Conservation (phyloP, 1,140 invertebrate species). For the Penaeus indicus region DNA sequence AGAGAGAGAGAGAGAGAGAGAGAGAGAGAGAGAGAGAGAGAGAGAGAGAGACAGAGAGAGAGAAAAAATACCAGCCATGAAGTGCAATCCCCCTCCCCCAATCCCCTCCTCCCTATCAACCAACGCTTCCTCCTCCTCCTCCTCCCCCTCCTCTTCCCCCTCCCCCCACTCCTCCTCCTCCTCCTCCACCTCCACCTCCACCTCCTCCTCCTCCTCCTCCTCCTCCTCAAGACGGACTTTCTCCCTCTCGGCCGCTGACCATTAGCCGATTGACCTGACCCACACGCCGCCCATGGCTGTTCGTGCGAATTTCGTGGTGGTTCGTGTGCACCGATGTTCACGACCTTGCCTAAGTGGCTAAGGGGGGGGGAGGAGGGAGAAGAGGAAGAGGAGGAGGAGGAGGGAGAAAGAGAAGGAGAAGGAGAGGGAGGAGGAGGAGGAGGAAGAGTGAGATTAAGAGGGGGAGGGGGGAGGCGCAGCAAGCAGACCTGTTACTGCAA, state of each 20-base stretch:
- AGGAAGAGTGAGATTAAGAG: too few species aligned
- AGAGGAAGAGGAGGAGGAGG: not conserved
- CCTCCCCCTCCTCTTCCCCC: not conserved
- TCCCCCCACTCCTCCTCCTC: not conserved
- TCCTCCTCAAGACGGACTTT: not conserved
- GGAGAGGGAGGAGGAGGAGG: not conserved
- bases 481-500: not conserved
- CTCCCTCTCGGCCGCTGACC: too few species aligned
- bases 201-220: not conserved
- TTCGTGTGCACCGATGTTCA: too few species aligned
- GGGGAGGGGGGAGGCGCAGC: not conserved
- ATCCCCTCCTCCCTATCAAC: not conserved
- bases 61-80: too few species aligned
- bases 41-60: too few species aligned
- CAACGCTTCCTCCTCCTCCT: not conserved
- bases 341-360: constrained; percentile 1
- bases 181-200: not conserved
- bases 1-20: too few species aligned
- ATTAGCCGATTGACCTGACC: too few species aligned
- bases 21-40: too few species aligned
- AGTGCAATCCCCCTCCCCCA: too few species aligned
- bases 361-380: not conserved
- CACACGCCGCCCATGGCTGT: too few species aligned
- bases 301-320: too few species aligned
- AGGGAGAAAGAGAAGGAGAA: not conserved